Evolutionary conservation across 53 echinoderm and acorn worm species (phyloP).

Genomic region (Henricia sp.): DNA sequence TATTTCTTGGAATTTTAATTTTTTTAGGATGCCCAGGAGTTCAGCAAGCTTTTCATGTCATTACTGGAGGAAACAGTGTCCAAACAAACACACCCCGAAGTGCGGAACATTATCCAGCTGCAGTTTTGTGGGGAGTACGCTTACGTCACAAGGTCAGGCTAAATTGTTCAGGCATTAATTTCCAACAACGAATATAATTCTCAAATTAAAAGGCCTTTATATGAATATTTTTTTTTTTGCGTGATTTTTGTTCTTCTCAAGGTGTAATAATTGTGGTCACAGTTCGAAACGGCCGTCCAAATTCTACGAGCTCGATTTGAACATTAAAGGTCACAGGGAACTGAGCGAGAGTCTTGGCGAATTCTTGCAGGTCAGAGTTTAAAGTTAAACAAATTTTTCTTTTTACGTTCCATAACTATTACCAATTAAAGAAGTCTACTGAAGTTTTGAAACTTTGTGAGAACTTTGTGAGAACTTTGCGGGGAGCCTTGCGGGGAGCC

Average conservation of each 20-base stretch:
- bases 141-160: conserved; percentile 88
- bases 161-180: no score
- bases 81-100: conserved; percentile 71
- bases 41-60: conserved; percentile 96
- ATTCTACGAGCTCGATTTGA: conserved; percentile 97
- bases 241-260: conserved; percentile 8
- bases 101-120: conserved; percentile 79
- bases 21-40: conserved; percentile 96
- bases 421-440: neutral
- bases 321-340: conserved; percentile 91
- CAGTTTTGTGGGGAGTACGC: conserved; percentile 97
- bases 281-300: conserved; percentile 80
- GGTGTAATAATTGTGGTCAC: conserved; percentile 89
- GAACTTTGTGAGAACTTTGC: no score
- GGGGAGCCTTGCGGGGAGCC: no score
- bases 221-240: neutral
- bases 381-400: neutral
- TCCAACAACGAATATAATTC: no score
- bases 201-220: neutral
- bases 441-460: neutral
- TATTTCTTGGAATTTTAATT: conserved; percentile 4
- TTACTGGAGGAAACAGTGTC: conserved; percentile 89
- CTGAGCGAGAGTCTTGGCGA: conserved; percentile 87
- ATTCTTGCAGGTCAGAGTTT: conserved; percentile 55
- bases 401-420: neutral